phyloP scores from a whole-genome alignment of 37 sponge, comb jelly and placozoan genomes.

The Axinella damicornis region DNA sequence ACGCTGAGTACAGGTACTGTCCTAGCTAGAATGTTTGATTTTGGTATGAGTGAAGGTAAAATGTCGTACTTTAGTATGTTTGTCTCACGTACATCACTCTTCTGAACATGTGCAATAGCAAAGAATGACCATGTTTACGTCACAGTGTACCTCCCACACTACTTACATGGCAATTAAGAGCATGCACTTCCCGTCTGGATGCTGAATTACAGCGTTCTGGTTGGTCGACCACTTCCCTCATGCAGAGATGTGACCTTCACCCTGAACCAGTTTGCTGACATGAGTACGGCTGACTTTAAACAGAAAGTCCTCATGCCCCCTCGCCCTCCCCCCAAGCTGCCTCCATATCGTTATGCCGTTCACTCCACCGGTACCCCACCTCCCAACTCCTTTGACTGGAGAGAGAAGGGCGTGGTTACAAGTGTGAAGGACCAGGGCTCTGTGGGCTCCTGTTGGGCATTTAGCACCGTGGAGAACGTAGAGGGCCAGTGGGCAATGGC shows the following conservation, averaged over 20 bases:
- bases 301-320: conserved; percentile 62
- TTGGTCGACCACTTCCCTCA: background rate
- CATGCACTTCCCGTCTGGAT: background rate
- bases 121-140: no score
- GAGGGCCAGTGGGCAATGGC: conserved; percentile 89
- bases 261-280: conserved; percentile 85
- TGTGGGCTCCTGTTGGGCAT: conserved; percentile 90
- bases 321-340: conserved; percentile 18
- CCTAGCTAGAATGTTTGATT: background rate
- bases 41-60: no score
- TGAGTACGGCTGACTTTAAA: conserved; percentile 73
- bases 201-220: background rate
- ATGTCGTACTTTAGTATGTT: no score
- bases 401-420: conserved; percentile 67
- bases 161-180: background rate
- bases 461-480: conserved; percentile 82
- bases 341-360: background rate
- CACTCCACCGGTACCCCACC: background rate
- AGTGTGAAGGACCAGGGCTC: conserved; percentile 85
- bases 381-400: conserved; percentile 78
- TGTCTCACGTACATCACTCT: no score
- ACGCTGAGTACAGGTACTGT: conserved; percentile 36
- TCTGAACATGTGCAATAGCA: no score
- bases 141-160: background rate
- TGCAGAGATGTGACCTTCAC: conserved; percentile 58